These are phyloP conservation scores for Tragopan temminckii DNA, from an alignment of 2,797 vertebrate species.

Conservation along the genomic window DNA sequence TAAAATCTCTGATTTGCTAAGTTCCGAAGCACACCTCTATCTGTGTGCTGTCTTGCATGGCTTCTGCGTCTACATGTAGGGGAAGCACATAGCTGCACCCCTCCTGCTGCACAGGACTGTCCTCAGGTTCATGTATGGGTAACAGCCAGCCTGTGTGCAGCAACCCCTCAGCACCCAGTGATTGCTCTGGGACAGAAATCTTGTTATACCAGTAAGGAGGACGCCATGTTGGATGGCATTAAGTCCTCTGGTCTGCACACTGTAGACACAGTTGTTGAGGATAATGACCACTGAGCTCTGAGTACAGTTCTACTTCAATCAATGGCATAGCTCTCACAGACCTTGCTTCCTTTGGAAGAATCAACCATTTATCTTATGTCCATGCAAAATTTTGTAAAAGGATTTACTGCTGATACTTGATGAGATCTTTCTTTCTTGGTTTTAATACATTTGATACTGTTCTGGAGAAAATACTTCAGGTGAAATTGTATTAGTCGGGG, in stretches of 20 bases:
- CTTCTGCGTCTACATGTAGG: not conserved
- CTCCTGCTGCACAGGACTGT: not conserved
- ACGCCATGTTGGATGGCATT: not conserved
- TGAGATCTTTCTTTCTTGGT: not conserved
- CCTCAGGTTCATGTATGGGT: not conserved
- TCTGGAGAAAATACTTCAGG: not conserved
- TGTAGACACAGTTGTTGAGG: not conserved
- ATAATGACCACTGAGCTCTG: not conserved
- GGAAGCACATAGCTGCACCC: not conserved
- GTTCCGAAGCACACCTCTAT: not conserved
- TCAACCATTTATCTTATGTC: not conserved
- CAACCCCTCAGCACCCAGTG: not conserved
- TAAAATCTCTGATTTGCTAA: not conserved
- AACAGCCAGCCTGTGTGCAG: not conserved
- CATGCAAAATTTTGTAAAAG: not conserved
- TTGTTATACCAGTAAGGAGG: not conserved
- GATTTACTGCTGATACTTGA: not conserved
- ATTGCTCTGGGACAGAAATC: not conserved
- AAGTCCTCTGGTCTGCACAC: not conserved
- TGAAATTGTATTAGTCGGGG: not conserved
- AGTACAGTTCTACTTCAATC: not conserved
- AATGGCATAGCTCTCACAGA: not conserved
- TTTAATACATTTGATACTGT: not conserved
- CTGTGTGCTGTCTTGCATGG: not conserved
- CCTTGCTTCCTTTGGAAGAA: not conserved